Base-by-base conservation (phyloP, 1,140 invertebrate species). In the Drosophila saltans region DNA sequence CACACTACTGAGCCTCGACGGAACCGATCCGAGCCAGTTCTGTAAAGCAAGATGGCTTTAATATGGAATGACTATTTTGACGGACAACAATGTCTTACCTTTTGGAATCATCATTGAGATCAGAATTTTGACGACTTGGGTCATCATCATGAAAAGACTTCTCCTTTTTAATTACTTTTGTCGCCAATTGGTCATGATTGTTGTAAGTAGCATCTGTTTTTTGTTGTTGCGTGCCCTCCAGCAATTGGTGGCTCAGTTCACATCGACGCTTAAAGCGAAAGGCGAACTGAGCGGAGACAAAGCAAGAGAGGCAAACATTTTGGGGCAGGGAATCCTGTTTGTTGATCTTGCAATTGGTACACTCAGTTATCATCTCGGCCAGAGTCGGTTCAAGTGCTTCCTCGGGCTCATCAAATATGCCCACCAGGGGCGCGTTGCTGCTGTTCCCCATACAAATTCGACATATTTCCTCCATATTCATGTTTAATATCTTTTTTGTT, bases 391-490 rank as follows among this genome's bases (percentile, higher is more conserved):
- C 45, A 52, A 52, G 45, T 7, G 45, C 45, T 9, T 52, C 45
- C 10, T 52, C 45, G 45, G 45, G 45, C 21, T 52, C 45, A 52
- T 52, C 45, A 52, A 52, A 52, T 52, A 52, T 52, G 21, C 45
- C 45, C 24, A 52, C 45, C 9, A 52, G 45, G 16, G 45, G 45
- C 16, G 16, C 45, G 45, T 9, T 52, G 21, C 45, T 24, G 45
- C 21, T 52, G 45, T 24, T 52, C 2, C 24, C 24, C 45, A 52
- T 52, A 24, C 45, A 52, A 52, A 52, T 52, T 52, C 45, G 45
- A 52, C 45, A 52, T 26, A 52, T 52, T 52, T 52, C 45, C 45
- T 52, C 45, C 45, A 52, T 52, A 52, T 52, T 52, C 45, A 52
- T 33, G 21, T 1, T 59, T 16, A 24, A 36, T 26, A 52, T 52